A percentile compares a stretch with the other conserved stretches of the same genome.
Conservation (phyloP, 1,140 invertebrate genomes). For the Bombus turneri region DNA sequence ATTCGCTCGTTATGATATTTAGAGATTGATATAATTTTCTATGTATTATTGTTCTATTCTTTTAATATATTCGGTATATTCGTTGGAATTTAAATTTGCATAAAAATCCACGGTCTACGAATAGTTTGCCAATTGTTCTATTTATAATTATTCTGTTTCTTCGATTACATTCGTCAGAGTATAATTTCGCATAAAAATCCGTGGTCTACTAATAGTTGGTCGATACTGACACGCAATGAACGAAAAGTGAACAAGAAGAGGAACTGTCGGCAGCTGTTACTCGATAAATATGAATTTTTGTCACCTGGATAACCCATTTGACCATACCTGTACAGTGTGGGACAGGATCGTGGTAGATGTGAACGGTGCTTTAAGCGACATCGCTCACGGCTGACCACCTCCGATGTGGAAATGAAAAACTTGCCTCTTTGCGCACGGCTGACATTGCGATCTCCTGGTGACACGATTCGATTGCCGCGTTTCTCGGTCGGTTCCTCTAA, state of each 20-base stretch:
- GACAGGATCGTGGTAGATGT: neutral
- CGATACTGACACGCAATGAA: neutral
- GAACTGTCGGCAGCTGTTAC: neutral
- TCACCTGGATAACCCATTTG: slow-evolving; percentile 54
- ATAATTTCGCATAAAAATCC: neutral
- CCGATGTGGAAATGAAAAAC: slow-evolving; percentile 50
- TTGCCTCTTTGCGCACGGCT: slow-evolving; percentile 16
- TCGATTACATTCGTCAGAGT: neutral
- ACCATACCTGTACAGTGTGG: slow-evolving; percentile 36
- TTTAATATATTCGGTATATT: neutral
- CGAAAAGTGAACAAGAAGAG: neutral
- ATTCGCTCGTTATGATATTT: neutral
- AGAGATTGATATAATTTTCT: no score
- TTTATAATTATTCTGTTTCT: neutral
- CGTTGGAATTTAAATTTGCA: no score
- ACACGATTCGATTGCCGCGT: slow-evolving; percentile 47
- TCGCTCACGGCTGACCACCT: slow-evolving; percentile 44
- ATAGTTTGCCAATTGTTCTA: neutral
- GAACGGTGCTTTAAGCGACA: slow-evolving; percentile 1
- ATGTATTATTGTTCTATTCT: neutral
- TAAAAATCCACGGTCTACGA: no score
- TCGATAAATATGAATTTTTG: slow-evolving; percentile 55
- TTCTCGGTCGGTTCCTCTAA: slow-evolving; percentile 46
- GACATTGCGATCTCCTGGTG: slow-evolving; percentile 38
- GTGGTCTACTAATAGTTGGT: neutral